phyloP scores from a whole-genome alignment of 2,888 invertebrate species.

The Plemyria rubiginata region DNA sequence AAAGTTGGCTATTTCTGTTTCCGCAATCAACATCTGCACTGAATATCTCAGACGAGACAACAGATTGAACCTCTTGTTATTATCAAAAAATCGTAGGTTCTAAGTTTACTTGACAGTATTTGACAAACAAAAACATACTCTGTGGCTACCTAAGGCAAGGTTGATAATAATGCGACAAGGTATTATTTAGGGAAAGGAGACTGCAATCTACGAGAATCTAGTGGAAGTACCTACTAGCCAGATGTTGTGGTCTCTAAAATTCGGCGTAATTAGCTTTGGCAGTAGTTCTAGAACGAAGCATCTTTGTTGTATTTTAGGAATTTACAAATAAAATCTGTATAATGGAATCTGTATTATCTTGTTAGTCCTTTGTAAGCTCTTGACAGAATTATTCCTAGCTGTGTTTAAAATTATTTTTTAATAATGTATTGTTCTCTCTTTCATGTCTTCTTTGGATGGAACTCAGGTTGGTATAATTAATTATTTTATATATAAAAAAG shows the following conservation, averaged over 20 bases:
- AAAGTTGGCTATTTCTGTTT: constrained; percentile 59
- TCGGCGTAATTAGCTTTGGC: constrained; percentile 73
- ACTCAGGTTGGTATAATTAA: constrained; percentile 28
- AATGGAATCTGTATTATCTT: neutral
- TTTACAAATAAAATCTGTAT: neutral
- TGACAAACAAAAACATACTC: constrained; percentile 46
- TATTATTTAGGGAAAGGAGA: constrained; percentile 56
- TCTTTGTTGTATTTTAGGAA: neutral
- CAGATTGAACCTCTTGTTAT: constrained; percentile 71
- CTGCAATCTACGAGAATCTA: constrained; percentile 74
- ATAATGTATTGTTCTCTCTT: constrained; percentile 10
- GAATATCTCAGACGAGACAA: constrained; percentile 76
- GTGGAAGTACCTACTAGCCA: constrained; percentile 64
- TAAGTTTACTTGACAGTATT: constrained; percentile 44
- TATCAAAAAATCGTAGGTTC: constrained; percentile 61
- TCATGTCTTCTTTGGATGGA: constrained; percentile 30
- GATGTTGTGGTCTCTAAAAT: constrained; percentile 81
- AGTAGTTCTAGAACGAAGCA: constrained; percentile 53
- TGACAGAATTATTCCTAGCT: no score
- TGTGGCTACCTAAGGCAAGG: constrained; percentile 31
- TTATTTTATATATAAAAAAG: no score
- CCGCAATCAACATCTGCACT: constrained; percentile 74
- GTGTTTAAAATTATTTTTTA: neutral
- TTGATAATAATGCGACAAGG: constrained; percentile 13
- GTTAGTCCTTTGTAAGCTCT: no score